These are phyloP conservation scores for Anniella stebbinsi DNA, from an alignment of 2,797 vertebrate genomes.

Conservation along the genomic window DNA sequence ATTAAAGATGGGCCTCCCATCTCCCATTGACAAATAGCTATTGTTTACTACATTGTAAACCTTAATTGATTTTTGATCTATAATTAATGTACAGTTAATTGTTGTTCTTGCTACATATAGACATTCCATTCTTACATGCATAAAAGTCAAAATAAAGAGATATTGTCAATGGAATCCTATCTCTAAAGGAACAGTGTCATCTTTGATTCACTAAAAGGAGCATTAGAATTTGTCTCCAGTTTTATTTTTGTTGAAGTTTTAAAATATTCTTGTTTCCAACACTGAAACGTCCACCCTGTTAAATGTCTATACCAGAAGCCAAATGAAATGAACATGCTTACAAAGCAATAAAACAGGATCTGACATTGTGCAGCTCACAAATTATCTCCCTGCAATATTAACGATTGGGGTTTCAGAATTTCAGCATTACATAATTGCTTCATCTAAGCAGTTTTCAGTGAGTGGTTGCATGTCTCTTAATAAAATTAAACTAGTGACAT, in stretches of 20 bases:
- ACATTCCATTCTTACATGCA: background rate
- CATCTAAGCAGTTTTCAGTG: slow-evolving; percentile 60
- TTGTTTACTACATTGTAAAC: background rate
- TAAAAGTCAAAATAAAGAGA: background rate
- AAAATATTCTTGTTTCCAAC: slow-evolving; percentile 60
- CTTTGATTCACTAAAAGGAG: background rate
- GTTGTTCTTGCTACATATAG: background rate
- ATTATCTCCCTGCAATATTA: slow-evolving; percentile 38
- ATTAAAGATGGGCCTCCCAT: background rate
- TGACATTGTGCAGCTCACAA: slow-evolving; percentile 47
- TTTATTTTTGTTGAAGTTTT: slow-evolving; percentile 57
- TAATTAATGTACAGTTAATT: slow-evolving; percentile 5
- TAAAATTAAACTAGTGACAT: slow-evolving; percentile 62
- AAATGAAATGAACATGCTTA: slow-evolving; percentile 62
- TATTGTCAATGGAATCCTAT: background rate
- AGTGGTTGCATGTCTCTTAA: slow-evolving; percentile 54
- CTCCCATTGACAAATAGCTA: background rate
- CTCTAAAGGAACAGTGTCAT: background rate
- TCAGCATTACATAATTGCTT: slow-evolving; percentile 59
- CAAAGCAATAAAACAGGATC: slow-evolving; percentile 56
- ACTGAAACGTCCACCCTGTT: slow-evolving; percentile 45
- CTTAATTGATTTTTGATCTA: background rate
- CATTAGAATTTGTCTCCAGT: slow-evolving; percentile 29
- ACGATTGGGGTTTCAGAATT: slow-evolving; percentile 56
- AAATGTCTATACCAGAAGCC: slow-evolving; percentile 60